Conservation (phyloP, 1,140 invertebrate genomes). For the Leptinotarsa texana region DNA sequence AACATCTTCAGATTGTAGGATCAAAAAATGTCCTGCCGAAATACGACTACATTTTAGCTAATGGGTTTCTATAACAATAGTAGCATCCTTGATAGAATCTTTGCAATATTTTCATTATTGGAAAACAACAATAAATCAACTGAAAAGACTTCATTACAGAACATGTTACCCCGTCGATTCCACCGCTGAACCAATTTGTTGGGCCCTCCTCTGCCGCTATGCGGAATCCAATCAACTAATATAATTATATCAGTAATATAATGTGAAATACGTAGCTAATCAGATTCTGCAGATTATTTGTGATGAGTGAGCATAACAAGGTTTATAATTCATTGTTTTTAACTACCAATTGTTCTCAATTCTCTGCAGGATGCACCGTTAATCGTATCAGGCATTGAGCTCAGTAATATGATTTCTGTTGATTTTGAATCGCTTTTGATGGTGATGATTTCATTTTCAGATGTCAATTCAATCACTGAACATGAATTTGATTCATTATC, state of each 20-base stretch:
- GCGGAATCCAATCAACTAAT: background rate
- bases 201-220: background rate
- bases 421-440: background rate
- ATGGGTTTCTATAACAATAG: no score
- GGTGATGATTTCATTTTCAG: background rate
- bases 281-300: background rate
- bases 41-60: no score
- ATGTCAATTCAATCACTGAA: background rate
- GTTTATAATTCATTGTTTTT: slow-evolving; percentile 9
- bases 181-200: background rate
- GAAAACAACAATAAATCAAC: no score
- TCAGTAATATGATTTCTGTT: background rate
- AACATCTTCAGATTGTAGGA: no score
- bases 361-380: background rate
- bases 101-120: no score
- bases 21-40: no score
- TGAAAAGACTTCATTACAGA: no score
- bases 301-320: slow-evolving; percentile 2
- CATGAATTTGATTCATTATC: background rate
- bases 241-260: background rate
- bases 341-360: background rate
- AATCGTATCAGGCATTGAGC: background rate
- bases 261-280: background rate
- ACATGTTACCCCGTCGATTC: no score
- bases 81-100: no score